Evolutionary conservation across 2,888 invertebrate genomes (phyloP).

Genomic region (Ormyrus rosae): DNA sequence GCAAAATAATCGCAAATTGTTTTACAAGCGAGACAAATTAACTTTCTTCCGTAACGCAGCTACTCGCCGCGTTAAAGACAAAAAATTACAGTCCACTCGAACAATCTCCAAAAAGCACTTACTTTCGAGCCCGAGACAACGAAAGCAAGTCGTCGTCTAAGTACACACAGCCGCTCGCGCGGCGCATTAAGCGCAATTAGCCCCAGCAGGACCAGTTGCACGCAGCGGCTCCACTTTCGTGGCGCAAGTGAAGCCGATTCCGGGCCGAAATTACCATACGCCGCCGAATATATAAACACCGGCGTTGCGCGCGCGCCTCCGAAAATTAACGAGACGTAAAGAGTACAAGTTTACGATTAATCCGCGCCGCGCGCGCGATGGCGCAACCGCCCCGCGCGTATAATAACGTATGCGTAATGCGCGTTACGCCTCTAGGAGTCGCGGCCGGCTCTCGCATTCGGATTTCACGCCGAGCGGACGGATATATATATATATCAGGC

Average conservation of each 20-base stretch:
- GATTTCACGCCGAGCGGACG: too few relatives aligned
- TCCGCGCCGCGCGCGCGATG: constrained; percentile 8
- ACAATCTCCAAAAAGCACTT: too few relatives aligned
- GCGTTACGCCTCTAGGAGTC: background rate
- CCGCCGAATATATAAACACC: constrained; percentile 29
- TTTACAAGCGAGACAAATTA: too few relatives aligned
- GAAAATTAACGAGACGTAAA: constrained; percentile 32
- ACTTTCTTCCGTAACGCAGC: too few relatives aligned
- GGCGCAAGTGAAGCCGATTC: constrained; percentile 39
- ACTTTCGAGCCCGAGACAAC: too few relatives aligned
- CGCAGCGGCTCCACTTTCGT: background rate
- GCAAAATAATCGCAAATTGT: too few relatives aligned
- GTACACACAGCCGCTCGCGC: too few relatives aligned
- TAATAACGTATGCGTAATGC: background rate
- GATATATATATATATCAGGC: too few relatives aligned
- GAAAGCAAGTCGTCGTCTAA: too few relatives aligned
- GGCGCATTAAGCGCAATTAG: constrained; percentile 34
- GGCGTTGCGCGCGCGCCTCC: constrained; percentile 4
- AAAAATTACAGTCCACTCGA: too few relatives aligned
- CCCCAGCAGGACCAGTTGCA: constrained; percentile 24
- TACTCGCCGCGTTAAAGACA: too few relatives aligned
- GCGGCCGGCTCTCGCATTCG: too few relatives aligned
- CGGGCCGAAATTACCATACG: constrained; percentile 22
- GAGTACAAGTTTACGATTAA: constrained; percentile 46
- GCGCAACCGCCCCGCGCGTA: constrained; percentile 13